Conservation (phyloP, 92 coral and sea anemone species). For the Palythoa grandis region DNA sequence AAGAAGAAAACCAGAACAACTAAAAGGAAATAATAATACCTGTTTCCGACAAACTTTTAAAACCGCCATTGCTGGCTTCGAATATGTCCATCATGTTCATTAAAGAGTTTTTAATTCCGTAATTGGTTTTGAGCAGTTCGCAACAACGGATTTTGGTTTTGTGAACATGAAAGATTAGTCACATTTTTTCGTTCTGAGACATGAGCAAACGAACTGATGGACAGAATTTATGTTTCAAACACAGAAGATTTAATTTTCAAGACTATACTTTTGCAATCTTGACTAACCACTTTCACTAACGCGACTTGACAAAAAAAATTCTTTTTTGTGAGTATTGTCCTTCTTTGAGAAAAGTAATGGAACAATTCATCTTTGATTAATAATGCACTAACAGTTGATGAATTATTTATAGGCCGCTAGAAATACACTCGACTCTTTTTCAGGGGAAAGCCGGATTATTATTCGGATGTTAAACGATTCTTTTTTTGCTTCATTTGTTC, state of each 20-base stretch:
- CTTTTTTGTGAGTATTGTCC: neutral
- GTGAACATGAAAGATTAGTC: neutral
- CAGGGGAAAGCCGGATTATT: neutral
- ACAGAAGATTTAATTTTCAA: neutral
- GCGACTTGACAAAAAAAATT: neutral
- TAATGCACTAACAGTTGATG: neutral
- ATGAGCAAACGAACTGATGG: neutral
- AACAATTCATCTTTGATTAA: neutral
- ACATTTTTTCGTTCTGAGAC: neutral
- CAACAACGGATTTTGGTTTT: neutral
- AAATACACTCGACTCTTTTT: neutral
- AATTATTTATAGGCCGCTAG: neutral
- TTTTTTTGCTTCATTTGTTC: conserved; percentile 7
- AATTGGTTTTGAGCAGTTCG: neutral
- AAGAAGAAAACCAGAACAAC: no score
- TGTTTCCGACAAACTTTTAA: no score
- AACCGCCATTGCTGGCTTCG: no score
- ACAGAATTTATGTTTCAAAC: neutral
- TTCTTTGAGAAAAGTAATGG: neutral
- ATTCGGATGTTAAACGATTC: neutral
- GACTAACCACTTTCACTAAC: neutral
- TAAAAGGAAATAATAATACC: no score
- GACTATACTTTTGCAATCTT: neutral
- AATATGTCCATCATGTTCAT: neutral
- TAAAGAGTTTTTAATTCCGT: neutral